Evolutionary conservation across 1,140 invertebrate genomes (phyloP).

Genomic region (Ooceraea biroi): DNA sequence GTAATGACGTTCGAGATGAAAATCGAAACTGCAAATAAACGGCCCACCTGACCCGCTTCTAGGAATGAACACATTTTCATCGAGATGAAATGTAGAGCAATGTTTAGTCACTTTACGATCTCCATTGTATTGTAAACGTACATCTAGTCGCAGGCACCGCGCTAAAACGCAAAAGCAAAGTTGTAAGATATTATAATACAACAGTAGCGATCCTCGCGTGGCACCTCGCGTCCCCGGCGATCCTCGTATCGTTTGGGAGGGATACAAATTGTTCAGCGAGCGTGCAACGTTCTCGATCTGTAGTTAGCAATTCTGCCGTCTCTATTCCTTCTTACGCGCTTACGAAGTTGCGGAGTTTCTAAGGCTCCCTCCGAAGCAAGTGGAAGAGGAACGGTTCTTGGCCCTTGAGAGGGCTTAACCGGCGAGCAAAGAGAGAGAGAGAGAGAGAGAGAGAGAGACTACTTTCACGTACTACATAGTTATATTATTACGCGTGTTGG

Average conservation of each 20-base stretch:
- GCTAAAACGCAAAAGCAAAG: slow-evolving; percentile 53
- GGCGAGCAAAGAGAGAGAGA: slow-evolving; percentile 24
- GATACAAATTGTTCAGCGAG: slow-evolving; percentile 70
- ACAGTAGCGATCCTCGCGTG: slow-evolving; percentile 27
- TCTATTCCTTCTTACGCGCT: slow-evolving; percentile 42
- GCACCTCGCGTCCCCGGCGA: slow-evolving; percentile 57
- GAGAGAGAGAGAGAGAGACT: slow-evolving; percentile 7
- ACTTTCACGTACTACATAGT: slow-evolving; percentile 66
- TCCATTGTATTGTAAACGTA: no score
- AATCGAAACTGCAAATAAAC: neutral
- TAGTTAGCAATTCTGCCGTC: slow-evolving; percentile 68
- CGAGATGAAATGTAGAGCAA: neutral
- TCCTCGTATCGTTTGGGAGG: slow-evolving; percentile 54
- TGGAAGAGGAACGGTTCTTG: slow-evolving; percentile 58
- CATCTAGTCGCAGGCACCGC: no score
- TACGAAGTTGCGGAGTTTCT: slow-evolving; percentile 64
- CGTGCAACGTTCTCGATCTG: slow-evolving; percentile 70
- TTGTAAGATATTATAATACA: slow-evolving; percentile 51
- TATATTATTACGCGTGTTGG: slow-evolving; percentile 71
- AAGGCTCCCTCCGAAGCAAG: slow-evolving; percentile 26
- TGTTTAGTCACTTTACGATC: neutral
- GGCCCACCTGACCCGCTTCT: no score
- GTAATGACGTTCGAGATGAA: neutral
- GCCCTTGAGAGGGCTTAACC: slow-evolving; percentile 62
- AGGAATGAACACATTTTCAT: neutral